Base-by-base conservation (phyloP, 1,140 invertebrate genomes). In the Zaprionus africanus region DNA sequence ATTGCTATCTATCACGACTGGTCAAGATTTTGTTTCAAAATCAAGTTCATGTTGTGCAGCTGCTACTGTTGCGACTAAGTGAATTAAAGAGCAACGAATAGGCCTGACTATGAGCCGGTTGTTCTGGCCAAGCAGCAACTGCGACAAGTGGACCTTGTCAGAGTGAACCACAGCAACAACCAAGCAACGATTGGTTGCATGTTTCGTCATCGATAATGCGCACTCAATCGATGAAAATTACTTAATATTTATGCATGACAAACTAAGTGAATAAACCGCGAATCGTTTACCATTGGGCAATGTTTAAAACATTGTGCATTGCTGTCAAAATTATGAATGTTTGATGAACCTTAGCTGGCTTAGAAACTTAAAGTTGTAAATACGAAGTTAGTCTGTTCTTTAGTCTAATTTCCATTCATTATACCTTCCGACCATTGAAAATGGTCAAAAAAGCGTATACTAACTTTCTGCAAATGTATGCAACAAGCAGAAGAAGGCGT, bases 1-100 rank as follows among this genome's bases (percentile, higher is more conserved):
- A n/a, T 74, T 31, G 59, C 58, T 66, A 62, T 61, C 59, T 34
- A 62, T 57, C 59, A 17, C 28, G 13, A 63, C 79, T 73, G 75
- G 84, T 75, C 74, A 75, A 66, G 78, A 75, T 66, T 13, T 1
- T 15, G 15, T 56, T 64, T 41, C 84, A 87, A 82, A 81, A 85
- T 88, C 84, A 88, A 88, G 84, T 79, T 88, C 85, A 88, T 74
- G 85, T 76, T 67, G 71, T 66, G 71, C 85, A 88, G 81, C 28
- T 31, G 28, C 28, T 31, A 9, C 31, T 11, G 31, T 78, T 88
- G 84, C 67, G 51, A 34, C 28, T 71, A 38, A 59, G 34, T 36
- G 41, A 38, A 57, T 74, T 62, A 61, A 61, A 68, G 63, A 60
- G 46, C 56, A 34, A 19, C 60, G 76, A 76, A 74, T 65, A 64